phyloP scores from a whole-genome alignment of 2,113 vertebrate species.

The Dascyllus trimaculatus region DNA sequence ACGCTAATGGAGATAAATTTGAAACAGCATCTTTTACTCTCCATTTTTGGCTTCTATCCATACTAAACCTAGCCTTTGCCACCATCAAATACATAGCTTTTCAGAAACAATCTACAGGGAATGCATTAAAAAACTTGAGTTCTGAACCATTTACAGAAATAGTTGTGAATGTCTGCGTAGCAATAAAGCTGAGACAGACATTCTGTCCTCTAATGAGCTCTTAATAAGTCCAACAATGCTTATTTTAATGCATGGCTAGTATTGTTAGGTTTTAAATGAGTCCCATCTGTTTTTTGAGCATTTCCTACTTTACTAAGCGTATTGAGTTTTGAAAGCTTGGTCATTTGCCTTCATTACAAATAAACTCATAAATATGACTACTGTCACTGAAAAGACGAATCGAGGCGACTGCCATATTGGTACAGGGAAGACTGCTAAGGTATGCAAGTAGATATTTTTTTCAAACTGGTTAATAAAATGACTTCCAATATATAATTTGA shows the following conservation, averaged over 20 bases:
- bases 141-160: neutral
- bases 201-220: conserved; percentile 2
- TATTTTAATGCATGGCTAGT: neutral
- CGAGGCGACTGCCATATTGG: too few relatives aligned
- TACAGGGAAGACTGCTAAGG: too few relatives aligned
- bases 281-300: neutral
- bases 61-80: conserved; percentile 8
- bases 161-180: neutral
- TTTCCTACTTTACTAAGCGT: neutral
- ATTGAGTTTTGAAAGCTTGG: too few relatives aligned
- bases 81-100: conserved; percentile 3
- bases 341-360: too few relatives aligned
- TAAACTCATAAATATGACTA: too few relatives aligned
- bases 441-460: too few relatives aligned
- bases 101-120: neutral
- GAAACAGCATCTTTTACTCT: conserved; percentile 48
- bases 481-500: too few relatives aligned
- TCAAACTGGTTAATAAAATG: too few relatives aligned
- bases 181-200: conserved; percentile 5
- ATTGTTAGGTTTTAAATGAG: too few relatives aligned
- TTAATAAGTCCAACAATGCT: neutral
- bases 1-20: conserved; percentile 44
- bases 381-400: too few relatives aligned
- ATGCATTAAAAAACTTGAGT: conserved; percentile 4
- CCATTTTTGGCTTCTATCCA: conserved; percentile 26